Evolutionary conservation across 2,888 invertebrate genomes (phyloP), one percentile per base, ranked within the genome.

Genomic region (Eilema griseolum): DNA sequence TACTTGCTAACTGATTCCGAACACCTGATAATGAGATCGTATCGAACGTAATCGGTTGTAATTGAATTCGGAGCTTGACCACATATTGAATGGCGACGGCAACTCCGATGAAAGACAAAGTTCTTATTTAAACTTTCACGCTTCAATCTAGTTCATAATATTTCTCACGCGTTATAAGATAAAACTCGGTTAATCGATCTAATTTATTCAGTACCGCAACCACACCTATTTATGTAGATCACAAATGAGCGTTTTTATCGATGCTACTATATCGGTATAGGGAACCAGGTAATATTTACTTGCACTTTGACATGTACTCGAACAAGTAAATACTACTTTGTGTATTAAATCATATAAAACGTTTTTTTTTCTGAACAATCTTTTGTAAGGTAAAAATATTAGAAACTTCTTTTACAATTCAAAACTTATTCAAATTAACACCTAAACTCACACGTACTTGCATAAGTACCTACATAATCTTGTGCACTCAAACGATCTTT

Each of bases 131-230:
- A 86, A 89, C 88, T 90, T 88, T 90, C 88, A 85, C 84, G 83
- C 82, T 81, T 82, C 80, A 77, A 83, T 85, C 81, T 85, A 80
- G 83, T 86, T 88, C 82, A 83, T 85, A 83, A 85, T 85, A 86
- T 86, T 94, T 94, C 94, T 93, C 94, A 94, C 93, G 93, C 89
- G 88, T 88, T 89, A 86, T 85, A 86, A 86, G 83, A 85, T 85
- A 84, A 88, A 89, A 90, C 87, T 91, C 89, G 91, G 90, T 90
- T 89, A 89, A 87, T 88, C 86, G 84, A 85, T 87, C 86, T 92
- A 92, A 93, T 91, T 88, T 92, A 93, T 93, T 91, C 90, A 86
- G 86, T 87, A 83, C 61, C 82, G 84, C 88, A 92, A 92, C 91
- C 92, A 85, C 90, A 88, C 88, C 88, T 88, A 89, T 86, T 87